Evolutionary conservation across 2,888 invertebrate genomes (phyloP), one percentile per base, ranked within the genome.

Genomic region (Cecidostiba fungosa): DNA sequence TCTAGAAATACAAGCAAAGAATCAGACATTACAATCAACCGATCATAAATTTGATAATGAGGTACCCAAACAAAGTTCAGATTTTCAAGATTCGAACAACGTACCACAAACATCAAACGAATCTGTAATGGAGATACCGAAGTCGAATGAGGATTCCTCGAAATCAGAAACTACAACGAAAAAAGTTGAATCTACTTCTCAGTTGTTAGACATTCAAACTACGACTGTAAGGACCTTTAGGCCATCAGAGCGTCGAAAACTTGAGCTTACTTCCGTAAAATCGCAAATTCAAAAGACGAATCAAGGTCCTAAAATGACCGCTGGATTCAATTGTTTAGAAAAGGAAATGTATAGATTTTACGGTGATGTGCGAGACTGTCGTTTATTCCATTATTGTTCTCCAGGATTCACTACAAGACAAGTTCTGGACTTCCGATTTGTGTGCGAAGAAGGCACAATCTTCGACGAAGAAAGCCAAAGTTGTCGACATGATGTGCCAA

Each of bases 321-420:
- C 90, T 62, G 93, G 94, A 39, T 95, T 95, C 90, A 95, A 94
- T 87, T 95, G 95, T 89, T 93, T 94, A 76, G 94, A 94, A 50
- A 94, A 94, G 88, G 93, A 94, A 85, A 92, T 95, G 89, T 94
- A 95, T 88, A 93, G 93, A 85, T 95, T 95, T 90, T 95, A 95
- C 89, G 94, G 95, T 1, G 95, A 95, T 90, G 93, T 94, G 74
- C 93, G 94, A 85, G 95, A 95, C 90, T 95, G 95, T 88, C 93
- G 95, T 87, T 91, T 95, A 87, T 95, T 95, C 89, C 95, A 95
- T 90, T 95, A 95, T 88, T 95, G 95, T 90, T 95, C 95, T 4
- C 94, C 94, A n/a, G 95, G 95, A 16, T 95, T 95, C 89, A 94
- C 94, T 36, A 91, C 93, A 84, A 93, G 94, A 86, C 95, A 95